Evolutionary conservation across 2,113 vertebrate genomes (phyloP).

Genomic region (Tenebrosternarchus preto): DNA sequence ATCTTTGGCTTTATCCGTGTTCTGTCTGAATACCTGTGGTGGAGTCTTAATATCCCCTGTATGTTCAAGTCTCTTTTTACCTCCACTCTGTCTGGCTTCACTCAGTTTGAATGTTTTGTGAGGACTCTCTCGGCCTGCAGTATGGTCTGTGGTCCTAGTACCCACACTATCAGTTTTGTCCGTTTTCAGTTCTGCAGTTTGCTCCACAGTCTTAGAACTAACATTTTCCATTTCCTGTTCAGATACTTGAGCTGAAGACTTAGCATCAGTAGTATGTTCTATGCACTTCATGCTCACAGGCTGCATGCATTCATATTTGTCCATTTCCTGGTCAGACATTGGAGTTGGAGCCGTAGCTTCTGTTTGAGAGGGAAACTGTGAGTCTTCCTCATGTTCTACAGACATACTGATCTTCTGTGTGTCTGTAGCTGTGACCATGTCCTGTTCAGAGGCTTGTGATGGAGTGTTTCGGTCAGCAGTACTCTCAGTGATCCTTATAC

Average conservation of each 20-base stretch:
- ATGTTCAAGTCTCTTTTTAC: neutral
- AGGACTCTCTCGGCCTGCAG: neutral
- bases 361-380: no score
- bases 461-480: neutral
- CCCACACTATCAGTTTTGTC: conserved; percentile 7
- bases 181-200: conserved; percentile 17
- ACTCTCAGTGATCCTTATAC: neutral
- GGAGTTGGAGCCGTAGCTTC: neutral
- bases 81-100: neutral
- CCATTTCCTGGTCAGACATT: neutral
- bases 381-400: no score
- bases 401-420: no score
- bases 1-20: conserved; percentile 8
- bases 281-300: neutral
- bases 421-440: no score
- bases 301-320: neutral
- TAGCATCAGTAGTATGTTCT: neutral
- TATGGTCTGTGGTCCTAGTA: neutral
- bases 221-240: conserved; percentile 11
- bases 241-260: neutral
- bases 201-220: conserved; percentile 10
- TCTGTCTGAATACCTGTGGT: conserved; percentile 4
- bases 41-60: neutral
- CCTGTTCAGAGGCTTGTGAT: neutral
- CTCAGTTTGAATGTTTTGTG: conserved; percentile 14